Conservation (phyloP, 2,888 invertebrate genomes). For the Pomacea canaliculata region DNA sequence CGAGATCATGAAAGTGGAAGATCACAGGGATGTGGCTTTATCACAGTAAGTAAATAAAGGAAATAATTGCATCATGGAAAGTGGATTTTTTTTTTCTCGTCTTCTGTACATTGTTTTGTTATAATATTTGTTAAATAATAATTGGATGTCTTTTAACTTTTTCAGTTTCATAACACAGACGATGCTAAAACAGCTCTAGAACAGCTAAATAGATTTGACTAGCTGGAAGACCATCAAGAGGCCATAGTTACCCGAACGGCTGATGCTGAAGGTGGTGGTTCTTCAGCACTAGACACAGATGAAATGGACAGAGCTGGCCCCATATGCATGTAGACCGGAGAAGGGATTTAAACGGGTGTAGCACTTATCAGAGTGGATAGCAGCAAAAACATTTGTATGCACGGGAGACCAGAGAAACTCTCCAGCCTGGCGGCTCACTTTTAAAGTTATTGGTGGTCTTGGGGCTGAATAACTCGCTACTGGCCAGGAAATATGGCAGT, state of each 20-base stretch:
- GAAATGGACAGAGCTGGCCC: conserved; percentile 92
- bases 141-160: conserved; percentile 17
- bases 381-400: too few relatives aligned
- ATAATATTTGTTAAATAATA: too few relatives aligned
- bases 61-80: neutral
- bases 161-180: conserved; percentile 92
- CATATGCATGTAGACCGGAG: too few relatives aligned
- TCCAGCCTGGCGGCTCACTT: too few relatives aligned
- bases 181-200: conserved; percentile 99
- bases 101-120: too few relatives aligned
- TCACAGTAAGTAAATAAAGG: conserved; percentile 80
- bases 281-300: conserved; percentile 91
- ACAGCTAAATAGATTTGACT: conserved; percentile 97
- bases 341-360: too few relatives aligned
- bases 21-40: conserved; percentile 97
- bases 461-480: too few relatives aligned
- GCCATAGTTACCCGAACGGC: conserved; percentile 78
- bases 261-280: conserved; percentile 65
- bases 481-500: too few relatives aligned
- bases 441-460: too few relatives aligned
- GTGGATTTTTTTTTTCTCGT: too few relatives aligned
- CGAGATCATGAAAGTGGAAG: conserved; percentile 94
- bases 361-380: too few relatives aligned
- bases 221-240: conserved; percentile 99
- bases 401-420: too few relatives aligned